Base-by-base conservation (phyloP, 2,113 vertebrate species). In the Carassius gibelio region DNA sequence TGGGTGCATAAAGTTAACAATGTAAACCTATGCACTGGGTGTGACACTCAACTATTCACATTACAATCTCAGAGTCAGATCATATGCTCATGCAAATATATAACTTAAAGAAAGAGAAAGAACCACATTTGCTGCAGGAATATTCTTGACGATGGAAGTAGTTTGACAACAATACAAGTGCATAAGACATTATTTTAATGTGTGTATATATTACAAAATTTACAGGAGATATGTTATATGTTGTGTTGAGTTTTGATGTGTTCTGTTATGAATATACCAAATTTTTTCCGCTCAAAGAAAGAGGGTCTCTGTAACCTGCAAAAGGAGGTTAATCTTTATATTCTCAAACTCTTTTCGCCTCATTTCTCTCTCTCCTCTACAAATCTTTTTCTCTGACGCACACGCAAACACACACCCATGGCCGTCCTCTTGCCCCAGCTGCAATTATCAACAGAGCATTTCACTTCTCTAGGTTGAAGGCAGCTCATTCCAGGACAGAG, bases 401-500 rank as follows among this genome's bases (percentile, higher is more conserved):
- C 61, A 79, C 34, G 1, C 50, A 55, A 55, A 55, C 15, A 50
- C 62, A 48, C 66, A 52, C 55, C 68, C 83, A 9, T 77, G 61
- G 42, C 42, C 8, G 42, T 81, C 62, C 64, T 50, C 79, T 69
- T 36, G 23, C 26, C 45, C 45, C 14, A 74, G 48, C 75, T 81
- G 69, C 42, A 64, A 86, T 75, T 55, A 82, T 83, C 36, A 52
- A 42, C 45, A 45, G 23, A 72, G 83, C 21, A n/a, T 69, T 62
- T 68, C 68, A 81, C 75, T 85, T 52, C 42, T 62, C 50, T 45
- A 38, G 62, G 61, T 64, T 79, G 64, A 78, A 59, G 75, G 21
- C 36, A 55, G 10, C 38, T 75, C 52, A 26, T 75, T 85, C 61
- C 52, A 10, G 17, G 19, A 50, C 6, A 5, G 21, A 50, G 52